Conservation (phyloP, 1,140 invertebrate genomes). For the Drosophila subobscura region DNA sequence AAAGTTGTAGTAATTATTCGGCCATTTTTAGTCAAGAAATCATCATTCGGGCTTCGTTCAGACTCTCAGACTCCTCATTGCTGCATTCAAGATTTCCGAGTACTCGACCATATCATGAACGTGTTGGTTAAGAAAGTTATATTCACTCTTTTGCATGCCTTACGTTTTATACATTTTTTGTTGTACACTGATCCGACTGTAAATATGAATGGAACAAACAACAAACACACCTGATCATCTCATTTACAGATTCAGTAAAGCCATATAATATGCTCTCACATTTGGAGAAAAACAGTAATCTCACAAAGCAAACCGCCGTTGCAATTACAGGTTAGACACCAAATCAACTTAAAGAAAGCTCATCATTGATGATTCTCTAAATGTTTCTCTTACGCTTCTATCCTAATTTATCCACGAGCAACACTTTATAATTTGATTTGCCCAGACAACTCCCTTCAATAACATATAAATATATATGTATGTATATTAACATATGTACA, state of each 20-base stretch:
- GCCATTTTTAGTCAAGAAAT: no score
- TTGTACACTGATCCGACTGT: slow-evolving; percentile 13
- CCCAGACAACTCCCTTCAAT: not conserved
- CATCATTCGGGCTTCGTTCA: no score
- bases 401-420: slow-evolving; percentile 26
- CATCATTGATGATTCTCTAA: slow-evolving; percentile 34
- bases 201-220: slow-evolving; percentile 31
- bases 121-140: no score
- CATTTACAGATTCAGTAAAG: slow-evolving; percentile 82
- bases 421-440: slow-evolving; percentile 35
- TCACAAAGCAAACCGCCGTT: slow-evolving; percentile 81
- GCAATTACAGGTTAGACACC: slow-evolving; percentile 82
- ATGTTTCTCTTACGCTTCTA: slow-evolving; percentile 45
- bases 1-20: no score
- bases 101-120: not conserved
- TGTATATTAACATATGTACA: slow-evolving; percentile 10
- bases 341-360: slow-evolving; percentile 41
- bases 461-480: slow-evolving; percentile 1
- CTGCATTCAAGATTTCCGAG: not conserved
- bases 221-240: slow-evolving; percentile 66
- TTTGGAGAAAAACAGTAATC: slow-evolving; percentile 83
- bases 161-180: slow-evolving; percentile 11
- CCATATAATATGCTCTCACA: slow-evolving; percentile 83
- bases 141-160: slow-evolving; percentile 30
- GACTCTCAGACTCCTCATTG: no score